A percentile compares a stretch with the other conserved stretches of the same genome.
Evolutionary conservation across 2,888 invertebrate genomes (phyloP).

Genomic region (Drosophila percnosoma): DNA sequence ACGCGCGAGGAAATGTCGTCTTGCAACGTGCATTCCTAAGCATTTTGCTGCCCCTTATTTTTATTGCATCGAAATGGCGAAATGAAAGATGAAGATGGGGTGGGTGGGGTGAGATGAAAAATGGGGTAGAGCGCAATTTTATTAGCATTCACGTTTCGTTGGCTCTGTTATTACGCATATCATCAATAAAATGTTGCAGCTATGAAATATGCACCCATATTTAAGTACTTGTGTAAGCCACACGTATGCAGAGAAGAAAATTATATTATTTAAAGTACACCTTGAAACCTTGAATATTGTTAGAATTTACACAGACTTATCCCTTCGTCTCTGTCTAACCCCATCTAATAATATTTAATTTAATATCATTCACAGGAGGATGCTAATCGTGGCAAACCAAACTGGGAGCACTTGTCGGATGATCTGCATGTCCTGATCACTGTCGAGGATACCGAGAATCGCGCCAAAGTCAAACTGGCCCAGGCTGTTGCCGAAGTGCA

Average conservation of each 20-base stretch:
- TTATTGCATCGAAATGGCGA: constrained; percentile 1
- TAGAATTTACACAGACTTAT: neutral
- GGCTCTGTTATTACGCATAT: constrained; percentile 14
- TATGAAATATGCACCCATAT: neutral
- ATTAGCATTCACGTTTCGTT: constrained; percentile 15
- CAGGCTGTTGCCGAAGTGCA: constrained; percentile 99
- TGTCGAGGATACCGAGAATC: constrained; percentile 99
- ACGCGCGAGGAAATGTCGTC: constrained; percentile 36
- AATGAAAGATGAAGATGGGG: neutral
- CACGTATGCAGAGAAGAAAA: neutral
- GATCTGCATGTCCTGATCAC: constrained; percentile 99
- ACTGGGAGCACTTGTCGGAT: constrained; percentile 99
- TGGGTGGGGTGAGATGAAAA: neutral
- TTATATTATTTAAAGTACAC: neutral
- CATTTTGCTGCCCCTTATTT: constrained; percentile 10
- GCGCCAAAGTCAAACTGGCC: constrained; percentile 96
- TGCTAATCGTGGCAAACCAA: constrained; percentile 99
- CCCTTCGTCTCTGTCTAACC: neutral
- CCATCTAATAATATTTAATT: neutral
- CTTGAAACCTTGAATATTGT: neutral
- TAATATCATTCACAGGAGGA: constrained; percentile 92
- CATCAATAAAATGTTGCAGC: constrained; percentile 25
- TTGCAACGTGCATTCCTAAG: constrained; percentile 17
- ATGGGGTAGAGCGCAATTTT: constrained; percentile 7
- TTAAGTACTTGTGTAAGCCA: neutral